Evolutionary conservation across 2,113 vertebrate species (phyloP), one percentile per base, ranked within the genome.

Genomic region (Pseudorasbora parva): DNA sequence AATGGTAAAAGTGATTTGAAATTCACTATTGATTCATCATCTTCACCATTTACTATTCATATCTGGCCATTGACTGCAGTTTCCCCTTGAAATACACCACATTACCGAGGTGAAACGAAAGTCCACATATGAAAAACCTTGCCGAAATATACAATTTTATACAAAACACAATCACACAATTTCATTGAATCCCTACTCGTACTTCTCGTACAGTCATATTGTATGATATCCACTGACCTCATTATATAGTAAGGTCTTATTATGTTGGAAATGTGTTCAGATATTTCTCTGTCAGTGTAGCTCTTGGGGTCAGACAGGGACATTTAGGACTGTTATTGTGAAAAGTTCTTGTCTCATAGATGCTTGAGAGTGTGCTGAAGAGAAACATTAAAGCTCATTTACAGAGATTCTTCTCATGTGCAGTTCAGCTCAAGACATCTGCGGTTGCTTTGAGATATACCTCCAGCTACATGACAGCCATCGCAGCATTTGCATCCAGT

Each of bases 351-450:
- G 21, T 37, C 17, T 76, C 71, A 71, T 15, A 49, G 71, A 62
- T 25, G 23, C 33, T 43, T 62, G 14, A 47, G 77, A 64, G 23
- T 30, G 77, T 45, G 59, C 7, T 37, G 30, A 77, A 54, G 59
- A 25, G n/a, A 66, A 51, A 45, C 30, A 8, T 21, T 59, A 47
- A 41, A 21, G 45, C 47, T 78, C 23, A 47, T 68, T 78, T 78
- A 11, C 62, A 59, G 66, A 84, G 59, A 75, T 71, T 37, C 60
- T 10, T 80, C 84, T 82, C 54, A 81, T 72, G 84, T 73, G 41
- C 64, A 62, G 37, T 45, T 71, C 68, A 56, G 62, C 76, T 30
- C 71, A 79, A 82, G 71, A 86, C 83, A 87, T 88, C 83, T 88
- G 88, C 47, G 69, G 74, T 82, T 11, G 81, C 86, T 85, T 69